Evolutionary conservation across 2,888 invertebrate species (phyloP).

Genomic region (Craniophora ligustri): DNA sequence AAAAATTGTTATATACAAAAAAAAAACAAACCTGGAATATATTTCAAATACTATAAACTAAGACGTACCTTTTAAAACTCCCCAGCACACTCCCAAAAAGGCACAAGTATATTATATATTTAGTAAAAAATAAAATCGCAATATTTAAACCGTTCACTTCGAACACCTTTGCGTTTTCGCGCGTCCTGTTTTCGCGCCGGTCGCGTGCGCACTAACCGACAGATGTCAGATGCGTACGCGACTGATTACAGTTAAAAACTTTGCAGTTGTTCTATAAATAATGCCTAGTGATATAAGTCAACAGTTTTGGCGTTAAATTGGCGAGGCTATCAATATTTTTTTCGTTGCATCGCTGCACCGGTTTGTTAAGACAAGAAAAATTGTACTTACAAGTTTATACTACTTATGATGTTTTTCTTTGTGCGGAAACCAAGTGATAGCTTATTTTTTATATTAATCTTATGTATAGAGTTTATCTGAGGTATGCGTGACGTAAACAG

Average conservation of each 20-base stretch:
- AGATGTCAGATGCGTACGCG: slow-evolving; percentile 28
- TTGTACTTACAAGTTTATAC: no score
- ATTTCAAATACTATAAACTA: background rate
- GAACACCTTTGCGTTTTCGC: slow-evolving; percentile 28
- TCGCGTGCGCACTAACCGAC: slow-evolving; percentile 43
- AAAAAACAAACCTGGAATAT: no score
- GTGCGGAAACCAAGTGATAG: no score
- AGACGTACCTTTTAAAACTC: slow-evolving; percentile 28
- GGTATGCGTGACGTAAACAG: no score
- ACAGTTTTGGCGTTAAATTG: slow-evolving; percentile 10
- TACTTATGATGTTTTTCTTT: no score
- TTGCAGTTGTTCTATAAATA: slow-evolving; percentile 13
- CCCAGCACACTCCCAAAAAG: slow-evolving; percentile 14
- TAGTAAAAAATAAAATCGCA: slow-evolving; percentile 25
- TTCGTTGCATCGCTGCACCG: background rate
- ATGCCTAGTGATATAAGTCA: slow-evolving; percentile 12
- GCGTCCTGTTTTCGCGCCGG: slow-evolving; percentile 44
- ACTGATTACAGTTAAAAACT: slow-evolving; percentile 10
- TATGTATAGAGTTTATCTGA: no score
- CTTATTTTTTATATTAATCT: no score
- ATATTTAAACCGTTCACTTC: slow-evolving; percentile 21
- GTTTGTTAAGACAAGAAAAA: no score
- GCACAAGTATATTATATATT: slow-evolving; percentile 12
- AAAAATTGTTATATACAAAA: no score
- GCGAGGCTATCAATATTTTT: background rate